These are phyloP conservation scores for Lampropteryx suffumata DNA, from an alignment of 2,888 invertebrate genomes.

Conservation along the genomic window DNA sequence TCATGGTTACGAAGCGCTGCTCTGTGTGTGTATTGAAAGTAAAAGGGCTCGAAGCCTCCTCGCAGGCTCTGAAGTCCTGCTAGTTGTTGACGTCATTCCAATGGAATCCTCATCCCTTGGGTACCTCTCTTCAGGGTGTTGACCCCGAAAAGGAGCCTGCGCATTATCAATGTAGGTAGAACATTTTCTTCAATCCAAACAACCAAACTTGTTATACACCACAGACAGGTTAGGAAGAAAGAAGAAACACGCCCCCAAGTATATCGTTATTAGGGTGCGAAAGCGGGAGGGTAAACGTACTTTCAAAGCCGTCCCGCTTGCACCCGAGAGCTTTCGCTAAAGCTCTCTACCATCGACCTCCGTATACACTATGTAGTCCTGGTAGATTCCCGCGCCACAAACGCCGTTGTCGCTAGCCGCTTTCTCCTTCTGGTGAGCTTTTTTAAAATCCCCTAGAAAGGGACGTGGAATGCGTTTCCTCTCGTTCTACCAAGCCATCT, in stretches of 20 bases:
- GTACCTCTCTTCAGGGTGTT: conserved; percentile 63
- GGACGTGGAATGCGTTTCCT: conserved; percentile 35
- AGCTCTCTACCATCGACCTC: conserved; percentile 57
- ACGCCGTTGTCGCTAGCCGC: conserved; percentile 81
- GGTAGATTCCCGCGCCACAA: conserved; percentile 77
- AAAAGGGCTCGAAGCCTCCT: conserved; percentile 58
- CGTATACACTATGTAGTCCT: conserved; percentile 53
- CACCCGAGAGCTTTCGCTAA: conserved; percentile 61
- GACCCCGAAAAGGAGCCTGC: conserved; percentile 42
- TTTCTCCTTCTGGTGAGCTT: conserved; percentile 72
- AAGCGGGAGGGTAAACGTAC: conserved; percentile 48
- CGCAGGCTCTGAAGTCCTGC: conserved; percentile 65
- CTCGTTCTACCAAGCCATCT: conserved; percentile 32
- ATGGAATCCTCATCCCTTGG: conserved; percentile 77
- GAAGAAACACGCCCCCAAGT: conserved; percentile 46
- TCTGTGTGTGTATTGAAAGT: conserved; percentile 42
- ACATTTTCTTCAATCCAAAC: no score
- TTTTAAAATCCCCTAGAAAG: conserved; percentile 49
- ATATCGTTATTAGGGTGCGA: conserved; percentile 43
- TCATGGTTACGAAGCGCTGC: conserved; percentile 1
- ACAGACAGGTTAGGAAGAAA: background rate
- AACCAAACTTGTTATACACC: no score
- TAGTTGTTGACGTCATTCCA: conserved; percentile 84
- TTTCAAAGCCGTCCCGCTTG: conserved; percentile 56
- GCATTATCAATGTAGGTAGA: conserved; percentile 20